phyloP scores from a whole-genome alignment of 1,140 invertebrate genomes.

The Tetragonula clypearis region DNA sequence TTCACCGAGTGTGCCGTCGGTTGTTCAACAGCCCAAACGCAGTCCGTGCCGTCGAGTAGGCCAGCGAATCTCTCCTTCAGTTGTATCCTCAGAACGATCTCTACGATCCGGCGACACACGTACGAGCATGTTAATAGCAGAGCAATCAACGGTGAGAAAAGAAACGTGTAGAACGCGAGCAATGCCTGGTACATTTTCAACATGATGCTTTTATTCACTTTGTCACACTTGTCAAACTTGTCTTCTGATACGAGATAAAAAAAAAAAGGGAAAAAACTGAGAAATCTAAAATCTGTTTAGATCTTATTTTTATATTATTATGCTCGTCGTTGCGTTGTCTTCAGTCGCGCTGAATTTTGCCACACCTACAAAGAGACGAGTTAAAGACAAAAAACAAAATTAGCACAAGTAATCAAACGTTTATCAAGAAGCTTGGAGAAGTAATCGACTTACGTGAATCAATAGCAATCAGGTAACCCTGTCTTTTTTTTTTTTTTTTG shows the following conservation, averaged over 20 bases:
- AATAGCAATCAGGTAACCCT: too few relatives aligned
- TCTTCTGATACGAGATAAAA: too few relatives aligned
- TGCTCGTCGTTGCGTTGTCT: neutral
- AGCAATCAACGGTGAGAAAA: constrained; percentile 34
- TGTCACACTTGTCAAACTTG: constrained; percentile 1
- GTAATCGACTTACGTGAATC: constrained; percentile 17
- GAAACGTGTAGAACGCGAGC: neutral
- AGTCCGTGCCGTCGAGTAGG: constrained; percentile 81
- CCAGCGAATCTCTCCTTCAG: constrained; percentile 73
- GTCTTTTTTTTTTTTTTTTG: too few relatives aligned
- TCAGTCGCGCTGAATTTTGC: neutral
- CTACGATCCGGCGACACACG: constrained; percentile 41
- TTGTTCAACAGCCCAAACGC: constrained; percentile 82
- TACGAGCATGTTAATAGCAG: constrained; percentile 27
- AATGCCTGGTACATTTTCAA: constrained; percentile 3
- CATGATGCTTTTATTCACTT: neutral
- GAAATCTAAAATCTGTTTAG: too few relatives aligned
- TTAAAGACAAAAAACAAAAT: neutral
- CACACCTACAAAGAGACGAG: neutral
- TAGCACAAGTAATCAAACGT: neutral
- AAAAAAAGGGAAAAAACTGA: too few relatives aligned
- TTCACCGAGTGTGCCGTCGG: constrained; percentile 76
- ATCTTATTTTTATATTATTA: neutral
- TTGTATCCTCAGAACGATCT: constrained; percentile 48
- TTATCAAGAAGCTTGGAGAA: neutral